Percentiles rank a stretch among this genome's conserved stretches.
Conservation (phyloP, 2,888 invertebrate species). For the Eulithis testata region DNA sequence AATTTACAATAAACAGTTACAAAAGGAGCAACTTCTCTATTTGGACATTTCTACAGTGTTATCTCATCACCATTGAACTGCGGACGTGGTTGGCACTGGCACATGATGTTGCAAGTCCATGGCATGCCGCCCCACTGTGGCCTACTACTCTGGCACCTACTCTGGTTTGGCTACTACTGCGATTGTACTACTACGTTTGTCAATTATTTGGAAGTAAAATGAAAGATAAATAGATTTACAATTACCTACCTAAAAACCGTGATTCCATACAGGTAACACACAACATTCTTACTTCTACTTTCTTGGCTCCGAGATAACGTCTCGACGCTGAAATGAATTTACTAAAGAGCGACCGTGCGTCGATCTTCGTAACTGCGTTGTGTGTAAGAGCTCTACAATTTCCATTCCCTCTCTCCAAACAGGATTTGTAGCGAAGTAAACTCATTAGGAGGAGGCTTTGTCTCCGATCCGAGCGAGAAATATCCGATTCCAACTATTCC, state of each 20-base stretch:
- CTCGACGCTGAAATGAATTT: too few relatives aligned
- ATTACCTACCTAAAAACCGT: too few relatives aligned
- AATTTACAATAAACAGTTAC: background rate
- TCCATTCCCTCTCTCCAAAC: slow-evolving; percentile 38
- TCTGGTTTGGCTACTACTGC: too few relatives aligned
- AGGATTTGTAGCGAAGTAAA: slow-evolving; percentile 59
- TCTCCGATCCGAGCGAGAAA: slow-evolving; percentile 51
- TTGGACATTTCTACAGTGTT: slow-evolving; percentile 14
- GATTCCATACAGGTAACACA: too few relatives aligned
- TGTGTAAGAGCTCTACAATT: slow-evolving; percentile 21
- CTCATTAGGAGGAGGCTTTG: slow-evolving; percentile 59
- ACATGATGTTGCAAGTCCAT: slow-evolving; percentile 6
- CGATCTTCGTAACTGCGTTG: background rate
- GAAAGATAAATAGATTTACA: too few relatives aligned
- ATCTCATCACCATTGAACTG: slow-evolving; percentile 52
- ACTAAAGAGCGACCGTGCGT: too few relatives aligned
- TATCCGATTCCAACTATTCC: slow-evolving; percentile 51
- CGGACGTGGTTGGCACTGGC: slow-evolving; percentile 32
- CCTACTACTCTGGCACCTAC: background rate
- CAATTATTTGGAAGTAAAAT: too few relatives aligned
- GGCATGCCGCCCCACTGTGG: slow-evolving; percentile 1
- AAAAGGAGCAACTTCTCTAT: background rate
- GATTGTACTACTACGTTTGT: too few relatives aligned
- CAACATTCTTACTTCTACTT: too few relatives aligned
- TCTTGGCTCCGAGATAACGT: too few relatives aligned